A percentile compares a stretch with the other conserved stretches of the same genome.
Evolutionary conservation across 64 coral and sea anemone genomes (phyloP).

Genomic region (Montipora efflorescens): DNA sequence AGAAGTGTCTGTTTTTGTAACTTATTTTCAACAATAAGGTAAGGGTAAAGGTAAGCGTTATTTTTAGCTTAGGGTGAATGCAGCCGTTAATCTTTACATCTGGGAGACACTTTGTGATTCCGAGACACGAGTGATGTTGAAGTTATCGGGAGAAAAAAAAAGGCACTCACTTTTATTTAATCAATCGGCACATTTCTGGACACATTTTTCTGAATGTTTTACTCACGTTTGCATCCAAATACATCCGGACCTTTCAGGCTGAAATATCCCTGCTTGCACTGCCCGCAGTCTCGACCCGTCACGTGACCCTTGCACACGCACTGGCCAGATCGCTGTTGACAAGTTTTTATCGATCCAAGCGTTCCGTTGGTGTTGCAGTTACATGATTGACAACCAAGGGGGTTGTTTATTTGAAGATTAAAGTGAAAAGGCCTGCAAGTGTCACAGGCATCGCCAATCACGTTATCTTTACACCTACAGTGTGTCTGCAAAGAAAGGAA

Average conservation of each 20-base stretch:
- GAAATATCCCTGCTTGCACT: constrained; percentile 74
- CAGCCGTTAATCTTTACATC: too few relatives aligned
- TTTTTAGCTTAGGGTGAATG: too few relatives aligned
- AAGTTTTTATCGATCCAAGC: constrained; percentile 78
- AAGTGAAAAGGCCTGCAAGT: constrained; percentile 83
- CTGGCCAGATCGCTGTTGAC: constrained; percentile 74
- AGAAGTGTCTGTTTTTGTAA: too few relatives aligned
- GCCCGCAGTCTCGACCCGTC: constrained; percentile 71
- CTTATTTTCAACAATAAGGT: too few relatives aligned
- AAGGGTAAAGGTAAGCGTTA: too few relatives aligned
- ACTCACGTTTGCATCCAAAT: constrained; percentile 95
- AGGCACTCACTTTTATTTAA: too few relatives aligned
- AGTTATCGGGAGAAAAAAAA: too few relatives aligned
- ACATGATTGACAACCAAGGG: constrained; percentile 79
- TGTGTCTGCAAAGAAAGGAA: constrained; percentile 61
- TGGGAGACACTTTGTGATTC: too few relatives aligned
- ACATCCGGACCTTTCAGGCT: constrained; percentile 44
- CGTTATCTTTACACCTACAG: constrained; percentile 91
- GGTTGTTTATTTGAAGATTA: constrained; percentile 78
- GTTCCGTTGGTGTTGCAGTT: constrained; percentile 83
- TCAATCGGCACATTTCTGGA: too few relatives aligned
- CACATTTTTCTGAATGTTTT: not conserved
- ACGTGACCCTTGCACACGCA: constrained; percentile 93
- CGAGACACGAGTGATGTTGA: too few relatives aligned
- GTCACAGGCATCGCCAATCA: constrained; percentile 82